Evolutionary conservation across 2,113 vertebrate species (phyloP).

Genomic region (Lethenteron reissneri): DNA sequence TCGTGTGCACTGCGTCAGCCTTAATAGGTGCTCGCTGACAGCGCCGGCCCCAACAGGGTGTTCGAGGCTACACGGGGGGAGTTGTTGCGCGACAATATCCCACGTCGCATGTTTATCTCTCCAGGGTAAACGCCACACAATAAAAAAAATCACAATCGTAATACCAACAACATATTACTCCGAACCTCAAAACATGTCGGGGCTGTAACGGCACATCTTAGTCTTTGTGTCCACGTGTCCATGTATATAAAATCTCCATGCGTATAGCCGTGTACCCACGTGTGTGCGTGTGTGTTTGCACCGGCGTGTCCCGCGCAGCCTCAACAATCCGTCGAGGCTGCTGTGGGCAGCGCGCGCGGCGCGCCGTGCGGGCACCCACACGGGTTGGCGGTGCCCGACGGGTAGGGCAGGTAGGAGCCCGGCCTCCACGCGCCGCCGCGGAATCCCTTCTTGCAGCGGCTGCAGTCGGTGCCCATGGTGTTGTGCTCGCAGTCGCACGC

Average conservation of each 20-base stretch:
- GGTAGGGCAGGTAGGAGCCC: slow-evolving; percentile 72
- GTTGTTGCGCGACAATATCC: too few relatives aligned
- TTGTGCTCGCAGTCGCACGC: slow-evolving; percentile 95
- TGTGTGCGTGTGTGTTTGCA: neutral
- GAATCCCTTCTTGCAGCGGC: slow-evolving; percentile 77
- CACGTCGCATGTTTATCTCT: too few relatives aligned
- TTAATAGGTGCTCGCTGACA: too few relatives aligned
- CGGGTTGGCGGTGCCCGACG: slow-evolving; percentile 73
- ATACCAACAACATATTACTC: too few relatives aligned
- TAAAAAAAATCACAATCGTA: too few relatives aligned
- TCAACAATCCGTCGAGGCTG: neutral
- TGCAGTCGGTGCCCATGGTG: slow-evolving; percentile 86
- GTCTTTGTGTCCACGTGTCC: neutral
- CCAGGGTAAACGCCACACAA: too few relatives aligned
- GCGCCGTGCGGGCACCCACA: slow-evolving; percentile 23
- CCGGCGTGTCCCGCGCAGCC: neutral
- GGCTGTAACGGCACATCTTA: too few relatives aligned
- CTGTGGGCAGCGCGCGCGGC: too few relatives aligned
- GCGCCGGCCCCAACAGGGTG: too few relatives aligned
- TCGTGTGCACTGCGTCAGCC: too few relatives aligned
- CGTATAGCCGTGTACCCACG: neutral
- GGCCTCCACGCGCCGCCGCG: slow-evolving; percentile 76
- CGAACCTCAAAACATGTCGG: too few relatives aligned
- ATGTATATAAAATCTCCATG: neutral
- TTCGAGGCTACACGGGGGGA: too few relatives aligned